Percentiles rank a stretch among this genome's conserved stretches.
These are phyloP conservation scores for Pseudomugil gertrudae DNA, from an alignment of 2,797 vertebrate species.

Conservation along the genomic window DNA sequence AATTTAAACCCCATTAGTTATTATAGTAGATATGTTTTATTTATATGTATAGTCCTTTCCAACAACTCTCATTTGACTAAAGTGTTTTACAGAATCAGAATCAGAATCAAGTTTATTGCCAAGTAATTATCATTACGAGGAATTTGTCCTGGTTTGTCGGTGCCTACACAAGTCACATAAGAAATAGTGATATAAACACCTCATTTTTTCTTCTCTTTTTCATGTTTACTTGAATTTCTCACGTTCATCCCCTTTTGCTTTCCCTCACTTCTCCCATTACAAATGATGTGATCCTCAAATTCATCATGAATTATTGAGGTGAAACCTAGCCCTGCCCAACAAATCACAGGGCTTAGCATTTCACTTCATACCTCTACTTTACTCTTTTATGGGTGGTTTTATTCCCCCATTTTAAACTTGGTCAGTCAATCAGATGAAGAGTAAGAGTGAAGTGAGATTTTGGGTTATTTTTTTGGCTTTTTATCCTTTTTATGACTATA, in stretches of 20 bases:
- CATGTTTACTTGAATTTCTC: constrained; percentile 30
- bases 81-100: too few species aligned
- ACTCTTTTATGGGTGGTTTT: constrained; percentile 64
- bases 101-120: too few species aligned
- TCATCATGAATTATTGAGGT: constrained; percentile 76
- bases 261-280: constrained; percentile 11
- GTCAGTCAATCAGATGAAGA: constrained; percentile 50
- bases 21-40: too few species aligned
- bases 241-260: not conserved
- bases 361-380: constrained; percentile 38
- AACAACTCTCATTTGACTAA: too few species aligned
- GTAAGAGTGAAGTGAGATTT: constrained; percentile 35
- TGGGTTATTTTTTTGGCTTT: not conserved
- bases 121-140: too few species aligned
- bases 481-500: constrained; percentile 36
- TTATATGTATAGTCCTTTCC: too few species aligned
- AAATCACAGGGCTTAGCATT: constrained; percentile 61
- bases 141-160: too few species aligned
- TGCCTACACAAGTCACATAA: too few species aligned
- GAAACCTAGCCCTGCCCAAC: constrained; percentile 67
- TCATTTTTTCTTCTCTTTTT: constrained; percentile 8
- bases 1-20: too few species aligned
- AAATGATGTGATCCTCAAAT: constrained; percentile 59
- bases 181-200: not conserved
- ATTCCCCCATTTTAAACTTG: constrained; percentile 52